phyloP scores from a whole-genome alignment of 2,888 invertebrate species.

The Drosophila affinis region DNA sequence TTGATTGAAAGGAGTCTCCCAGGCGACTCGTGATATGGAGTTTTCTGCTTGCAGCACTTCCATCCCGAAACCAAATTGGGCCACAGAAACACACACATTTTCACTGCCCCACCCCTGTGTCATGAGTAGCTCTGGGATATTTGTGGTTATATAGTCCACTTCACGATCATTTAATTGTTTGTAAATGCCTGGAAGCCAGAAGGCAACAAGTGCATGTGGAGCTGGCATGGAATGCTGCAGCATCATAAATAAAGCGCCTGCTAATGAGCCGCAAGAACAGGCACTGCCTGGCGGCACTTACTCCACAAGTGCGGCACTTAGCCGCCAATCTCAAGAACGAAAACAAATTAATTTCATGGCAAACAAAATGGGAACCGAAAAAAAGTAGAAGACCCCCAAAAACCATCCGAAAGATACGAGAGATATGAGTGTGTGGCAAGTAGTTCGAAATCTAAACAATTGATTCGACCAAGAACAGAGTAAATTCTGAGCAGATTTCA shows the following conservation, averaged over 20 bases:
- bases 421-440: conserved; percentile 43
- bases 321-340: conserved; percentile 62
- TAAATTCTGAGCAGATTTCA: conserved; percentile 46
- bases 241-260: conserved; percentile 65
- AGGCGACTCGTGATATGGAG: not conserved
- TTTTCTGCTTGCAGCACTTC: not conserved
- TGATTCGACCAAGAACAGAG: conserved; percentile 23
- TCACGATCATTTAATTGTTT: conserved; percentile 39
- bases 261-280: conserved; percentile 56
- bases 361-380: conserved; percentile 53
- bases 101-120: not conserved
- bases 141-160: conserved; percentile 30
- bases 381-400: conserved; percentile 27
- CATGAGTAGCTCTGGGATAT: conserved; percentile 18
- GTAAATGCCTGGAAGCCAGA: conserved; percentile 48
- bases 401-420: not conserved
- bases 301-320: conserved; percentile 66
- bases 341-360: conserved; percentile 57
- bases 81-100: conserved; percentile 4
- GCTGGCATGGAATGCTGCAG: conserved; percentile 19
- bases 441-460: conserved; percentile 61
- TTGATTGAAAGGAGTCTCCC: not conserved
- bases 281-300: conserved; percentile 53
- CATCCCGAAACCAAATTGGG: conserved; percentile 23
- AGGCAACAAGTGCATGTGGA: conserved; percentile 69